A percentile compares a stretch with the other conserved stretches of the same genome.
Conservation (phyloP, 2,113 vertebrate genomes). For the Ondatra zibethicus region DNA sequence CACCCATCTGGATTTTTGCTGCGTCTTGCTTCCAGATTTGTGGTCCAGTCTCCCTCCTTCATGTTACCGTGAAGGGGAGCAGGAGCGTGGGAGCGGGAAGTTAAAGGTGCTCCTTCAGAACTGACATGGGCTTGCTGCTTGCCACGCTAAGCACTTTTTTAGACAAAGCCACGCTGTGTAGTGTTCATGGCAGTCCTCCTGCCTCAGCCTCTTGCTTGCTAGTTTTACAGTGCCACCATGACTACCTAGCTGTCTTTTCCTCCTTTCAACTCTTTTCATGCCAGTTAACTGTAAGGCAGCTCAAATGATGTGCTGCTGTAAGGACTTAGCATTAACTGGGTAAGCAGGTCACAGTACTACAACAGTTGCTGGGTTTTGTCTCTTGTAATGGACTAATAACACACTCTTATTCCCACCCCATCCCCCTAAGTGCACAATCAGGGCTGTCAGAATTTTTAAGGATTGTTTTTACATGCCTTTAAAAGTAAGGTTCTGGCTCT, state of each 20-base stretch:
- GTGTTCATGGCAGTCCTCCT: background rate
- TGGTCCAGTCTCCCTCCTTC: background rate
- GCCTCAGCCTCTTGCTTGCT: background rate
- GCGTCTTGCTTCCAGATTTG: slow-evolving; percentile 12
- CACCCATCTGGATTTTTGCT: background rate
- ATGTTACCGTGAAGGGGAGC: background rate
- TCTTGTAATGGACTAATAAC: background rate
- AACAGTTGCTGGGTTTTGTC: background rate
- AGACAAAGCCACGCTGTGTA: background rate
- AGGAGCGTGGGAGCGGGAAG: background rate
- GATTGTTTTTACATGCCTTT: slow-evolving; percentile 18
- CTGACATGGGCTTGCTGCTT: background rate
- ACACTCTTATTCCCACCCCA: background rate
- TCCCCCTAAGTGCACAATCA: background rate
- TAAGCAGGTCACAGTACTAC: background rate
- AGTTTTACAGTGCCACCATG: background rate
- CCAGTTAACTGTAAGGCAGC: background rate
- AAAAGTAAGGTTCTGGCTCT: slow-evolving; percentile 42
- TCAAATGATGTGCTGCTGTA: background rate
- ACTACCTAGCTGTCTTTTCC: background rate
- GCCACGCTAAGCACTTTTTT: background rate
- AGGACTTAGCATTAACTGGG: background rate
- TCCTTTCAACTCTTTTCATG: background rate
- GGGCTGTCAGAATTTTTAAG: background rate
- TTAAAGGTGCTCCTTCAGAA: background rate